Conservation (phyloP, 92 coral and sea anemone species). For the Epizoanthus fatuus region DNA sequence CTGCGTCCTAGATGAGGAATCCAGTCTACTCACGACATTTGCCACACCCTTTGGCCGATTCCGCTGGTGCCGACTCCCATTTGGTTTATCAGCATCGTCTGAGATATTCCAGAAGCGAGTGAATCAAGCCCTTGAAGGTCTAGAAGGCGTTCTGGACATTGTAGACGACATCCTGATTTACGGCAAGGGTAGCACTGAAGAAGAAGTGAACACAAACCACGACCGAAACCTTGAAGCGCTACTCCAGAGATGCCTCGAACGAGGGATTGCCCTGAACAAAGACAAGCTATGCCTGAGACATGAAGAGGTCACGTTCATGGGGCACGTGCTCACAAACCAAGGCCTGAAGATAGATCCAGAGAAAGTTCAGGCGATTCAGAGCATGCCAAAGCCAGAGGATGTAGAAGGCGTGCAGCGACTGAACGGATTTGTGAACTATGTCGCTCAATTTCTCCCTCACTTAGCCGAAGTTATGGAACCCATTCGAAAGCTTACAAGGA, state of each 20-base stretch:
- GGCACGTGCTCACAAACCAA: conserved; percentile 36
- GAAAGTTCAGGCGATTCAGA: too few species aligned
- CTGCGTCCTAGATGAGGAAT: conserved; percentile 60
- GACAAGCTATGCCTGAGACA: conserved; percentile 40
- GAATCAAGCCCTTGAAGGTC: conserved; percentile 64
- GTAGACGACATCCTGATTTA: conserved; percentile 56
- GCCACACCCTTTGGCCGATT: conserved; percentile 63
- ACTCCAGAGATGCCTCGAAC: conserved; percentile 46
- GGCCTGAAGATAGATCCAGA: conserved; percentile 10
- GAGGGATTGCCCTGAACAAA: conserved; percentile 53
- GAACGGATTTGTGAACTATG: too few species aligned
- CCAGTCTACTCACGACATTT: conserved; percentile 72
- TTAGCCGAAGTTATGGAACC: too few species aligned
- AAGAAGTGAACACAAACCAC: conserved; percentile 43
- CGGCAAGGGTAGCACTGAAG: conserved; percentile 52
- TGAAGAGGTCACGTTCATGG: conserved; percentile 55
- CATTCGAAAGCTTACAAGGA: too few species aligned
- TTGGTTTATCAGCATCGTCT: conserved; percentile 58
- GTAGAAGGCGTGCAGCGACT: too few species aligned
- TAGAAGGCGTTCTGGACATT: conserved; percentile 55
- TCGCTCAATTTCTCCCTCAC: too few species aligned
- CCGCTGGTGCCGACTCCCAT: conserved; percentile 67
- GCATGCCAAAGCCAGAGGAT: too few species aligned
- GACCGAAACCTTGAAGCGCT: conserved; percentile 53
- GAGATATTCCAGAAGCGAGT: conserved; percentile 72